These are phyloP conservation scores for Neodiprion fabricii DNA, from an alignment of 1,140 invertebrate genomes.

Conservation along the genomic window DNA sequence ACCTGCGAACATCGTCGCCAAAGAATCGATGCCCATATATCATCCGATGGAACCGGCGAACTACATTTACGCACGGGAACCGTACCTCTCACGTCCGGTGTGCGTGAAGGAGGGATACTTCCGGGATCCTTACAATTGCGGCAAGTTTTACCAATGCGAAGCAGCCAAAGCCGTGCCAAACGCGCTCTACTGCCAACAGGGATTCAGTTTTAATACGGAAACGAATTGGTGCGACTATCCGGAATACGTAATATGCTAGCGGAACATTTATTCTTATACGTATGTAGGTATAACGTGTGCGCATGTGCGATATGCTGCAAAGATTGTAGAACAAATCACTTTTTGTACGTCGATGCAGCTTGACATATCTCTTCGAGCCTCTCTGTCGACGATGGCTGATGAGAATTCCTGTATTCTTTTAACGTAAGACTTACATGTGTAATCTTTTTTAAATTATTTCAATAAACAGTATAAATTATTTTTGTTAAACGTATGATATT, in stretches of 20 bases:
- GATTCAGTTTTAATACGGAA: slow-evolving; percentile 20
- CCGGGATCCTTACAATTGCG: slow-evolving; percentile 25
- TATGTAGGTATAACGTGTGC: no score
- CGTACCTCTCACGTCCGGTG: slow-evolving; percentile 14
- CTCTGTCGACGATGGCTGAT: no score
- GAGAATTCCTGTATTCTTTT: no score
- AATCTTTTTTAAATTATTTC: no score
- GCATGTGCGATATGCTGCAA: no score
- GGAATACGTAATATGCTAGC: slow-evolving; percentile 17
- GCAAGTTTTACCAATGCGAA: slow-evolving; percentile 22
- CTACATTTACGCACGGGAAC: slow-evolving; percentile 12
- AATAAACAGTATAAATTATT: no score
- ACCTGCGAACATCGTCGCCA: neutral
- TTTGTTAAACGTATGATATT: no score
- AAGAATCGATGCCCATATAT: neutral
- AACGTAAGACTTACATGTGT: no score
- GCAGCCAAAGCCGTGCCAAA: neutral
- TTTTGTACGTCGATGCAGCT: no score
- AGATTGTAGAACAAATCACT: no score
- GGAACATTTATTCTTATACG: neutral
- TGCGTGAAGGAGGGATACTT: slow-evolving; percentile 21
- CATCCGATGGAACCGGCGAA: slow-evolving; percentile 21
- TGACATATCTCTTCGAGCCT: no score
- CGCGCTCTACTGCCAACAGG: slow-evolving; percentile 16
- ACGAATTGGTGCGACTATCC: slow-evolving; percentile 19